Evolutionary conservation across 2,113 vertebrate species (phyloP).

Genomic region (Galeopterus variegatus): DNA sequence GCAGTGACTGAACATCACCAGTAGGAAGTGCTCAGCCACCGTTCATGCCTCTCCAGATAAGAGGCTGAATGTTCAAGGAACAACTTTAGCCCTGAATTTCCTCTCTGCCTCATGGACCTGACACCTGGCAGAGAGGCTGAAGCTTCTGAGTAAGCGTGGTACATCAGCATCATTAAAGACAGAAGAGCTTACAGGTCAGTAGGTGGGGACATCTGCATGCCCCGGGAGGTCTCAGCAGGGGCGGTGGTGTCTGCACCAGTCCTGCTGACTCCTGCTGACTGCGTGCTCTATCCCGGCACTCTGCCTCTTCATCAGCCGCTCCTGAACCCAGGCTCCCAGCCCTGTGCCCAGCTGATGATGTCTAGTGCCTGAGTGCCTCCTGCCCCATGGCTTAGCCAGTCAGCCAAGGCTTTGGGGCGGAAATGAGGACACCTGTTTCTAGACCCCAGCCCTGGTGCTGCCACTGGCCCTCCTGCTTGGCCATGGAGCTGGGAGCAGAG

Average conservation of each 20-base stretch:
- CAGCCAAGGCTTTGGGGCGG: neutral
- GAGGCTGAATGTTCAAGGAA: neutral
- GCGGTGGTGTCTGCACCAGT: neutral
- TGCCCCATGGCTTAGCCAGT: too few relatives aligned
- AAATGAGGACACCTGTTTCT: neutral
- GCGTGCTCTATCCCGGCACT: neutral
- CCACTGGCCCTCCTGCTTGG: too few relatives aligned
- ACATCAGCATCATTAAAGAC: rapidly evolving
- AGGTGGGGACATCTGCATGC: too few relatives aligned
- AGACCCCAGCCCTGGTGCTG: neutral
- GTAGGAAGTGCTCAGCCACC: neutral
- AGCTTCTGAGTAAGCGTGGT: too few relatives aligned
- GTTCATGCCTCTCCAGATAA: neutral
- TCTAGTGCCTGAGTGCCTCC: neutral
- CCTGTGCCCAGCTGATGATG: too few relatives aligned
- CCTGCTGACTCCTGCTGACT: neutral
- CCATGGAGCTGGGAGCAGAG: neutral
- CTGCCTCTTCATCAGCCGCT: neutral
- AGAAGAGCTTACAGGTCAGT: too few relatives aligned
- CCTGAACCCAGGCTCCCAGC: neutral
- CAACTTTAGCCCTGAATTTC: neutral
- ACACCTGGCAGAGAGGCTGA: too few relatives aligned
- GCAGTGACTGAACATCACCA: neutral
- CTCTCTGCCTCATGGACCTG: too few relatives aligned
- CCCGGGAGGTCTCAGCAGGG: neutral